Evolutionary conservation across 2,888 invertebrate genomes (phyloP).

Genomic region (Nomada hirtipes): DNA sequence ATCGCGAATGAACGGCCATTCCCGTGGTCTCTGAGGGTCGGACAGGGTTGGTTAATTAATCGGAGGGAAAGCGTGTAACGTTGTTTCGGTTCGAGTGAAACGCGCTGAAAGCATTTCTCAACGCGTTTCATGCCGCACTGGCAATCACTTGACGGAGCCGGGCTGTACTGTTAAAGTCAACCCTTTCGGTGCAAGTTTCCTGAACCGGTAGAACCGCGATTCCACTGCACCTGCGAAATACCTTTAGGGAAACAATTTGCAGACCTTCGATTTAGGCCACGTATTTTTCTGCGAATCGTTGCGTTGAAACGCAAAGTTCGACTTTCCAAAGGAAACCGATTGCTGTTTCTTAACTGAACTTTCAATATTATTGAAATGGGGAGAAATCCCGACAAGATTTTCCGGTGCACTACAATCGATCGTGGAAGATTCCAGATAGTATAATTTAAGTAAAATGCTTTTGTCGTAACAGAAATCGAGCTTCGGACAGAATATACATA

Average conservation of each 20-base stretch:
- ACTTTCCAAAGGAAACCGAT: too few species aligned
- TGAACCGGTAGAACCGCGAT: not conserved
- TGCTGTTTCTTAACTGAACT: too few species aligned
- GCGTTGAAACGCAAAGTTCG: too few species aligned
- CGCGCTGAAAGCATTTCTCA: slow-evolving; percentile 25
- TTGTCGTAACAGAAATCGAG: too few species aligned
- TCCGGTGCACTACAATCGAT: too few species aligned
- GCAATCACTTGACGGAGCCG: slow-evolving; percentile 2
- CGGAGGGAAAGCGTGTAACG: not conserved
- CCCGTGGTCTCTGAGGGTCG: not conserved
- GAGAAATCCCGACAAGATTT: too few species aligned
- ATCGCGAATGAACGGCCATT: not conserved
- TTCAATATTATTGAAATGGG: too few species aligned
- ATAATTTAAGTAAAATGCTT: too few species aligned
- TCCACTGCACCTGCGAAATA: not conserved
- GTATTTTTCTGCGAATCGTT: too few species aligned
- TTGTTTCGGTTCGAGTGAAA: slow-evolving; percentile 10
- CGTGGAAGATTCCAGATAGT: too few species aligned
- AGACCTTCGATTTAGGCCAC: too few species aligned
- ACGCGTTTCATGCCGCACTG: slow-evolving; percentile 4
- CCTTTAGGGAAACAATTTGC: slow-evolving; percentile 4
- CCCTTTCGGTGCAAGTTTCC: slow-evolving; percentile 18
- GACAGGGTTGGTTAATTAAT: slow-evolving; percentile 7
- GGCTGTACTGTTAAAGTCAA: slow-evolving; percentile 7
- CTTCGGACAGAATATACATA: too few species aligned